Percentiles rank a stretch among this genome's conserved stretches.
Conservation (phyloP, 2,113 vertebrate genomes). For the Sphyrna mokarran region DNA sequence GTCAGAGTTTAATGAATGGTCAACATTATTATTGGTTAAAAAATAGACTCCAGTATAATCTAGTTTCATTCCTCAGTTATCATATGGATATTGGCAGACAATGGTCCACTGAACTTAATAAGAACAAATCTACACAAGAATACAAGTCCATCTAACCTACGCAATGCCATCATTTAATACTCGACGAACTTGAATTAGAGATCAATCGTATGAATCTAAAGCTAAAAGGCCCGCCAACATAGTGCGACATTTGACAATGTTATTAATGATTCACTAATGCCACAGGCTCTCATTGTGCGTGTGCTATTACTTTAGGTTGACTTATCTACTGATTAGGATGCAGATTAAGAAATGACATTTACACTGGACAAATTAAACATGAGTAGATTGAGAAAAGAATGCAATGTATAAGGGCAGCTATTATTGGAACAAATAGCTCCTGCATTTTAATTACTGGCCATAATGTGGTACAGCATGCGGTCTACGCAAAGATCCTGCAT, state of each 20-base stretch:
- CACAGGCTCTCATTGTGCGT: background rate
- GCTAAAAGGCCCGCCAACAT: background rate
- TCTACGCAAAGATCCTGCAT: background rate
- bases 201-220: background rate
- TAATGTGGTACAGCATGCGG: background rate
- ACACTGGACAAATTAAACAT: background rate
- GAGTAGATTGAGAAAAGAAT: background rate
- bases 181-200: background rate
- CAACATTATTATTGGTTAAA: background rate
- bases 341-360: background rate
- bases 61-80: background rate
- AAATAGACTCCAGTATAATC: background rate
- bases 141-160: background rate
- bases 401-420: background rate
- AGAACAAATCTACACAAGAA: background rate
- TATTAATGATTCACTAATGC: background rate
- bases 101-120: background rate
- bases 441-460: background rate
- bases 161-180: background rate
- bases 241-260: background rate
- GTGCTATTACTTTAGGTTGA: background rate
- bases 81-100: background rate
- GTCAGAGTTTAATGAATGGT: background rate
- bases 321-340: background rate
- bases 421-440: background rate